Conservation (phyloP, 2,888 invertebrate genomes). For the Cabera pusaria region DNA sequence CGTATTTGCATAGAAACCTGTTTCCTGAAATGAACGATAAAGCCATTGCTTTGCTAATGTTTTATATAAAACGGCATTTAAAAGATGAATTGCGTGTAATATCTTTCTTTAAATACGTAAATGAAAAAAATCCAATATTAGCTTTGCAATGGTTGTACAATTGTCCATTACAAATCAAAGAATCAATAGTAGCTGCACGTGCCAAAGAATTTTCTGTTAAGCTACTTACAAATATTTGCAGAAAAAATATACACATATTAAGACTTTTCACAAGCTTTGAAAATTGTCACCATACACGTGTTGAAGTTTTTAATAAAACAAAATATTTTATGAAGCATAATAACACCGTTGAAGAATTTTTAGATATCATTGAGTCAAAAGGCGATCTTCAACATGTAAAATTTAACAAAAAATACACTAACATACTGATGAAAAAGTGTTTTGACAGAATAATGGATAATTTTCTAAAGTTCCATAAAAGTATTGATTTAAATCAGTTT, state of each 20-base stretch:
- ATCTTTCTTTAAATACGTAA: slow-evolving; percentile 50
- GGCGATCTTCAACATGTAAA: neutral
- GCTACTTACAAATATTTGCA: slow-evolving; percentile 48
- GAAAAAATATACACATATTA: slow-evolving; percentile 45
- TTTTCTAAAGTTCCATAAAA: slow-evolving; percentile 41
- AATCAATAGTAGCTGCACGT: slow-evolving; percentile 41
- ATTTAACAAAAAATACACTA: slow-evolving; percentile 48
- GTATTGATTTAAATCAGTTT: slow-evolving; percentile 52
- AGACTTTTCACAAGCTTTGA: too few species aligned
- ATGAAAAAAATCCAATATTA: slow-evolving; percentile 32
- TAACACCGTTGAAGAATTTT: slow-evolving; percentile 34
- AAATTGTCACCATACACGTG: too few species aligned
- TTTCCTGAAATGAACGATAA: slow-evolving; percentile 57
- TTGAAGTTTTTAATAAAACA: neutral
- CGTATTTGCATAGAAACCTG: slow-evolving; percentile 49
- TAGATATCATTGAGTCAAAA: slow-evolving; percentile 40
- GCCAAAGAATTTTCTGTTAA: slow-evolving; percentile 24
- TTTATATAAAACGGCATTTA: slow-evolving; percentile 54
- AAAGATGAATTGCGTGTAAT: slow-evolving; percentile 57
- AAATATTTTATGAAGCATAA: slow-evolving; percentile 34
- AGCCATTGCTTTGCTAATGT: slow-evolving; percentile 54
- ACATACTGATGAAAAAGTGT: slow-evolving; percentile 48
- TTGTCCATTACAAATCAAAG: slow-evolving; percentile 52
- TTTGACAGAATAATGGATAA: slow-evolving; percentile 44
- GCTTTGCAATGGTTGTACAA: slow-evolving; percentile 56